These are phyloP conservation scores for Caerostris darwini DNA, from an alignment of 1,140 invertebrate species.

Conservation along the genomic window DNA sequence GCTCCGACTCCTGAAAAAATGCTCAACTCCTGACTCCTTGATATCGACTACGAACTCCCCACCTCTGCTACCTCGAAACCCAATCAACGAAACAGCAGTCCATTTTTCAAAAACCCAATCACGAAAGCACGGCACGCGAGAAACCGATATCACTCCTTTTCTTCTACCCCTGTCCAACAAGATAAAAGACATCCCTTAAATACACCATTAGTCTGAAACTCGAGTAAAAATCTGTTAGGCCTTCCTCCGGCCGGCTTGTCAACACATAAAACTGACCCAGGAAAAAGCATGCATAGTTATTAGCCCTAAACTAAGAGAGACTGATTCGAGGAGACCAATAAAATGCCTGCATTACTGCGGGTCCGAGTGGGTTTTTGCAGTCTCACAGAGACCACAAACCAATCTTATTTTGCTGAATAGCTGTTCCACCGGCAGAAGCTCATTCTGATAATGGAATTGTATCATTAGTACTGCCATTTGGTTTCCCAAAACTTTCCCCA, in stretches of 20 bases:
- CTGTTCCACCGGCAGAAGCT: slow-evolving; percentile 61
- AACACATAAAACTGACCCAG: slow-evolving; percentile 10
- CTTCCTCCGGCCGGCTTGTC: neutral
- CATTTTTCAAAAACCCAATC: too few species aligned
- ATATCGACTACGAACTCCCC: too few species aligned
- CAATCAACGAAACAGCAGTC: too few species aligned
- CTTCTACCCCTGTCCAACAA: too few species aligned
- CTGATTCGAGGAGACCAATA: neutral
- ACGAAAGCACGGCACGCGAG: too few species aligned
- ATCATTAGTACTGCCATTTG: slow-evolving; percentile 72
- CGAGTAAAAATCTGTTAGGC: neutral
- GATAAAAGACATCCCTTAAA: too few species aligned
- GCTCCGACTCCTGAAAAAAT: too few species aligned
- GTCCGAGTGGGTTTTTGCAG: slow-evolving; percentile 45
- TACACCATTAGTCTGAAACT: neutral
- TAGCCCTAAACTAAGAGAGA: slow-evolving; percentile 37
- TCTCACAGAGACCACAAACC: neutral
- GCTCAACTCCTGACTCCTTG: too few species aligned
- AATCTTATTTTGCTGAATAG: slow-evolving; percentile 71
- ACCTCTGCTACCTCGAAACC: too few species aligned
- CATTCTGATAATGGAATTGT: slow-evolving; percentile 76
- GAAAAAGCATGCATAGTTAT: slow-evolving; percentile 23
- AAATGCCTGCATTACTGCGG: neutral
- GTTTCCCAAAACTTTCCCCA: slow-evolving; percentile 63
- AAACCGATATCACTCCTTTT: too few species aligned